Base-by-base conservation (phyloP, 2,888 invertebrate genomes). In the Neocrepidodera transversa region DNA sequence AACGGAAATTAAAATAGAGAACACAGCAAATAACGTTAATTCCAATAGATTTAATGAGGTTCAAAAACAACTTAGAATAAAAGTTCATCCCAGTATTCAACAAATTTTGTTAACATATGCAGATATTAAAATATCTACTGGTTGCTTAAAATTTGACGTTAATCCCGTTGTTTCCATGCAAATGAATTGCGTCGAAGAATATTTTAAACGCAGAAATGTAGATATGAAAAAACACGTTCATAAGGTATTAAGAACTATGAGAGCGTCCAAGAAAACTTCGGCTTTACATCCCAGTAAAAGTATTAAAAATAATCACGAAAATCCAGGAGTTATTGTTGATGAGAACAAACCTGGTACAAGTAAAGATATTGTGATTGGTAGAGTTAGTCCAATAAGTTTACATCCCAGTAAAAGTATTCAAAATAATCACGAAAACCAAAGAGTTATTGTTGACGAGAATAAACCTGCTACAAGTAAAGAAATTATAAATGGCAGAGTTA, bases 171-270 rank as follows among this genome's bases (percentile, higher is more conserved):
- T 53, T 30, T 17, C 3, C 16, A 20, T 53, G 43, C 17, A 53
- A 53, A 18, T 53, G 8, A n/a, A 43, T 16, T 16, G 16, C 1
- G 53, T 53, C 2, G 53, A 53, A 35, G 10, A 43, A 10, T 53
- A 43, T 23, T 53, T 11, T 11, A 7, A n/a, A 5, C 10, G 13
- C 1, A 43, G 35, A 1, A 53, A 43, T 10, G 8, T 35, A 10
- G 28, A 53, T 23, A 36, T 53, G 23, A 20, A 35, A 10, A 13
- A 38, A 30, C 6, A 14, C 3, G 40, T 51, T n/a, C 17, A 30
- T 14, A 10, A 7, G 5, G 20, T 6, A 1, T 28, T 40, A 23
- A 51, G 20, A 28, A 28, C 28, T 20, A 16, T 6, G 2, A 40
- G 30, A 28, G 16, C 18, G 6, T n/a, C 14, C 6, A 20, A 40